Evolutionary conservation across 2,888 invertebrate species (phyloP), one percentile per base, ranked within the genome.

Genomic region (Ligdia adustata): DNA sequence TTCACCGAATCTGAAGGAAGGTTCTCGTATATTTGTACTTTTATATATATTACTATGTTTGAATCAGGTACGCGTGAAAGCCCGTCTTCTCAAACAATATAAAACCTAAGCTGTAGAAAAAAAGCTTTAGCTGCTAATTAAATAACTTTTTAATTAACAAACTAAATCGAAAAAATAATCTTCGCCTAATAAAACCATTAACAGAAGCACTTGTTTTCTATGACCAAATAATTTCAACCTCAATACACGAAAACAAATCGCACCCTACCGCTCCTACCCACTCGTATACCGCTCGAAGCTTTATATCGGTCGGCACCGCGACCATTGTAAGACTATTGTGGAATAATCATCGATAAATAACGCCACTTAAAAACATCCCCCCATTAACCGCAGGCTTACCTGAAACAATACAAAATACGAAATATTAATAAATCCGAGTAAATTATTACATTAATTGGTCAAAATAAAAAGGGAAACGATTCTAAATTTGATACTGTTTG

Each of bases 391-490:
- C 69, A 67, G 64, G 40, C 31, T 69, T 75, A 75, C 75, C 75
- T 75, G 75, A 53, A 75, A 75, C 75, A 75, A 75, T 62, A 63
- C 60, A 69, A 48, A 38, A n/a, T n/a, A 57, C 40, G 63, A 66
- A 57, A 62, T 53, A 56, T 57, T 67, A 62, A 59, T 69, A 61
- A 66, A 71, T 62, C 50, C 60, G 58, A 43, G 16, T 28, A 37
- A 37, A 54, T 51, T 52, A 53, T 55, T 52, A 46, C 28, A 54
- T 53, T 55, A 53, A 57, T 42, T 38, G 24, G 27, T 16, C 18
- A 12, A 7, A 31, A 35, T 35, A 24, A 44, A n/a, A 32, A 9
- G 28, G 18, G 44, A n/a, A 38, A 31, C 9, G 24, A 24, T 29
- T 20, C 28, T 15, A 24, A 37, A 43, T 43, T 43, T 24, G 18